phyloP scores from a whole-genome alignment of 1,140 invertebrate genomes.

The Cylas formicarius region DNA sequence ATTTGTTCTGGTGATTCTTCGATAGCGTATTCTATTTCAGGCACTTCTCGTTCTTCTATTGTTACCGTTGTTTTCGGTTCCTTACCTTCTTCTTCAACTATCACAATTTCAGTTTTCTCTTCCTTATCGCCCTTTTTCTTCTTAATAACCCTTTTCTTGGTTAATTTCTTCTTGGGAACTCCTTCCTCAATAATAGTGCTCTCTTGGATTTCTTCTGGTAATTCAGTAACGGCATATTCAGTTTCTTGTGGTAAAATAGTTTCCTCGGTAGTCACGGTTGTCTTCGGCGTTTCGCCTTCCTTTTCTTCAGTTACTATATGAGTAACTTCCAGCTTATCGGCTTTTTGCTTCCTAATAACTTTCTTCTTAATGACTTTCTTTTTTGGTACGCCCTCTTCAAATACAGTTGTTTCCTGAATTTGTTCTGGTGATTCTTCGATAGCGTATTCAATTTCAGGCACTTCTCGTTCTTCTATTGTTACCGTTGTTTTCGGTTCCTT shows the following conservation, averaged over 20 bases:
- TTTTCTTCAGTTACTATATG: conserved; percentile 45
- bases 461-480: conserved; percentile 34
- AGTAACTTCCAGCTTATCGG: conserved; percentile 41
- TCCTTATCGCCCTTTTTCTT: conserved; percentile 32
- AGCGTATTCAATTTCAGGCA: conserved; percentile 19
- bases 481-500: conserved; percentile 35
- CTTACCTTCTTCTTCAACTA: conserved; percentile 36
- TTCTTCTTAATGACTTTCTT: conserved; percentile 27
- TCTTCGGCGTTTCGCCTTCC: conserved; percentile 38
- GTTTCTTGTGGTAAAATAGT: not conserved
- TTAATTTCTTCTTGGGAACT: conserved; percentile 37
- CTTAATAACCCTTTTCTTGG: conserved; percentile 22
- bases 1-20: conserved; percentile 43
- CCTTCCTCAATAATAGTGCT: conserved; percentile 27
- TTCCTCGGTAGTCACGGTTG: conserved; percentile 30
- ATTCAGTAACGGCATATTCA: not conserved
- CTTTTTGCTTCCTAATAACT: conserved; percentile 42
- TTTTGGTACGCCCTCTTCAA: conserved; percentile 10
- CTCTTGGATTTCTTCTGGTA: conserved; percentile 33
- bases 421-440: conserved; percentile 40
- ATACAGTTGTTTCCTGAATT: conserved; percentile 29
- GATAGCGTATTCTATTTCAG: conserved; percentile 32
- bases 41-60: not conserved
- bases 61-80: conserved; percentile 19
- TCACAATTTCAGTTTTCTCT: conserved; percentile 34